Base-by-base conservation (phyloP, 2,888 invertebrate species). In the Macrophya annulata region DNA sequence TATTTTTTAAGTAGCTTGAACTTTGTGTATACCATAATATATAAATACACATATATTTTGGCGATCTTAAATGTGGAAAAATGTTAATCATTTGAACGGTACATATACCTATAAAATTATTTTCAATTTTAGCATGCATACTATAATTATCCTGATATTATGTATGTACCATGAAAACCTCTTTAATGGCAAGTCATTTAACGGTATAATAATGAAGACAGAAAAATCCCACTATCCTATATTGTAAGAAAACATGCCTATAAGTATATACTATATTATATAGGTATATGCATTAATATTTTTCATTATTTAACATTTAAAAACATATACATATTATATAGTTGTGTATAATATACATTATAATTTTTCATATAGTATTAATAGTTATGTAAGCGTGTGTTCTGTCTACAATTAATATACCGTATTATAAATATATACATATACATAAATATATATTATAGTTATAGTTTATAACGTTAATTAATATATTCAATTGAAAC, bases 331-430 rank as follows among this genome's bases (percentile, higher is more conserved):
- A 31, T 74, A 25, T 71, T 71, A 25, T 71, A 25, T 65, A 31
- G 31, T 37, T 65, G 68, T 68, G 68, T 65, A 12, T 31, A 31
- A 31, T 31, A 48, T 45, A 87, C 87, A 84, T 87, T 88, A 85
- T 86, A 68, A 86, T 88, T 90, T 89, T 59, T 31, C 31, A 86
- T 90, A 89, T 90, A 89, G 89, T 90, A 88, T 90, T 90, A 90
- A 85, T 89, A 90, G 87, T 86, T 83, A 85, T 79, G 85, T 90
- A 88, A 90, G 90, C 89, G 68, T 31, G 48, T 83, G 48, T 48
- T 83, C 48, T 83, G 83, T 83, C 83, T 65, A 83, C 68, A 51
- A 83, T 65, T 68, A 68, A 68, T 83, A 68, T 68, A 83, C 83
- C 48, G 82, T 65, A 65, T 43, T 43, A 82, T 43, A 43, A 17